Base-by-base conservation (phyloP, 1,140 invertebrate species). In the Drosophila takahashii region DNA sequence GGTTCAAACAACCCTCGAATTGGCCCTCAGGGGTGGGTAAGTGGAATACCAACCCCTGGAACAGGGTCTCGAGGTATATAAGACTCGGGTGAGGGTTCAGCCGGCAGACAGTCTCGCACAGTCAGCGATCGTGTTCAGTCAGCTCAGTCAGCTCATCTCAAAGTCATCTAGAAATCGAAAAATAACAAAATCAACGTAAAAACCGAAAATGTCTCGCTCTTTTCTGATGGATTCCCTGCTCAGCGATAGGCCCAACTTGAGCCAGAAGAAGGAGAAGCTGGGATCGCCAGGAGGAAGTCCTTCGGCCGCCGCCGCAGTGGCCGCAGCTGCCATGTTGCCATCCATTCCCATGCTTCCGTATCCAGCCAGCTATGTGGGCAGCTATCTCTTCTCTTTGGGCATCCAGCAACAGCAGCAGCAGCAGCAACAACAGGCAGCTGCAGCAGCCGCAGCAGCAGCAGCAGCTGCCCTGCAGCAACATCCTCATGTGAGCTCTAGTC, bases 221-320 rank as follows among this genome's bases (percentile, higher is more conserved):
- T 96, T 96, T 81, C 90, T 96, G 45, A 95, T 96, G 81, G 96
- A 96, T 79, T 95, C 95, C 13, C 89, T 96, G 32, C 95, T 96
- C 59, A 94, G 93, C 71, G 95, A 95, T 91, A 94, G 93, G 34
- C 84, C 91, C 6, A 47, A 93, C 32, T 90, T 92, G 11, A 93
- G 94, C 83, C 93, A 94, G 90, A 71, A 71, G 27, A 89, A 89
- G 62, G 93, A 93, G 36, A 92, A 93, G 5, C 65, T 83, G 11
- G 74, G 69, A 39, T 72, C 71, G 4, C 73, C 66, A 0, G 57
- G 36, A 11, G 71, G 56, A 39, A 66, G 62, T 15, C 59, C 86
- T 16, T 39, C 93, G 87, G 66, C 86, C 72, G 57, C 93, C 34
- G 90, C 92, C 22, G 79, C 90, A 62, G 92, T 61, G 87, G 92